These are phyloP conservation scores for Caenorhabditis tropicalis DNA, from an alignment of 1,140 invertebrate genomes.

Conservation along the genomic window DNA sequence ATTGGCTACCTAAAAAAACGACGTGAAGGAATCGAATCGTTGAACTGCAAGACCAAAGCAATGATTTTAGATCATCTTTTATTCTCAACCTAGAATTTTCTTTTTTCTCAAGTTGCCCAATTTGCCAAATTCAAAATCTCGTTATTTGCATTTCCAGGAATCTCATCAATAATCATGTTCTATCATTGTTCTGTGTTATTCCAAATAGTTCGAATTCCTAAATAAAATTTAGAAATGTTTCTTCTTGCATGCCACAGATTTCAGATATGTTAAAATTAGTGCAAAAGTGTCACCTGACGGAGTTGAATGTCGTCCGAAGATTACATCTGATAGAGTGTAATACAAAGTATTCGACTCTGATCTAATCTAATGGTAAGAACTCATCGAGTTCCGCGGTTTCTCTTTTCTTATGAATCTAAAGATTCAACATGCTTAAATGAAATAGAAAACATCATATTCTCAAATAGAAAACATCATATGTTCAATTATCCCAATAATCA, in stretches of 20 bases:
- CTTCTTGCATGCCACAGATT: not conserved
- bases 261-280: not conserved
- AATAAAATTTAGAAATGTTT: not conserved
- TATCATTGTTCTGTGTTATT: not conserved
- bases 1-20: not conserved
- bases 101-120: not conserved
- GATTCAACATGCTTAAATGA: no score
- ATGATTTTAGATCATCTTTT: not conserved
- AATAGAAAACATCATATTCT: no score
- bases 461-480: no score
- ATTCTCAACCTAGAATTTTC: not conserved
- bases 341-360: not conserved
- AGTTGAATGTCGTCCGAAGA: not conserved
- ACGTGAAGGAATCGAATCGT: not conserved
- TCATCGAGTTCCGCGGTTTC: not conserved
- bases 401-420: not conserved
- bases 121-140: no score
- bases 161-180: not conserved
- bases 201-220: not conserved
- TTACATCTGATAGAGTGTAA: conserved; percentile 6
- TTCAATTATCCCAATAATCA: no score
- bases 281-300: not conserved
- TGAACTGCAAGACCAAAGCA: not conserved
- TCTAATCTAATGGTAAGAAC: conserved; percentile 11
- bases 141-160: no score